Conservation (phyloP, 2,888 invertebrate genomes). For the Thysanoteuthis rhombus region DNA sequence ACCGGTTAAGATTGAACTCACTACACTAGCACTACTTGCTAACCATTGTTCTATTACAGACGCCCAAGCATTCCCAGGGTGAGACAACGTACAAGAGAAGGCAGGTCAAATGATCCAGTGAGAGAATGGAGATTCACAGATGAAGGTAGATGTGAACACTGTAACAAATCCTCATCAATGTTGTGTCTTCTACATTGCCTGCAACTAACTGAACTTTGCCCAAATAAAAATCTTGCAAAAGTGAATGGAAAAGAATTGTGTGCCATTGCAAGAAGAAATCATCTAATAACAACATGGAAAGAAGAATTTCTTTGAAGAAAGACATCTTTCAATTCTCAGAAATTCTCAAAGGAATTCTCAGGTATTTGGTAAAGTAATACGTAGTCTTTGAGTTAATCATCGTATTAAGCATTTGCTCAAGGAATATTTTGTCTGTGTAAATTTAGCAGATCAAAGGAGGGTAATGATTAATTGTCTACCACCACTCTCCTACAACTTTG, state of each 20-base stretch:
- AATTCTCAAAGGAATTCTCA: not conserved
- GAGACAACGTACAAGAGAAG: not conserved
- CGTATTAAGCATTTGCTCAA: too few species aligned
- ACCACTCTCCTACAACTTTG: too few species aligned
- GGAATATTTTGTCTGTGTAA: too few species aligned
- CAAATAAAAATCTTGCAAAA: not conserved
- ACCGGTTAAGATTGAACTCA: not conserved
- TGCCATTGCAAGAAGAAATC: not conserved
- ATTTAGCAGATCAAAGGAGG: too few species aligned
- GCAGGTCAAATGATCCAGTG: not conserved
- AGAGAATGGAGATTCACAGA: not conserved
- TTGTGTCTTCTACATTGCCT: not conserved
- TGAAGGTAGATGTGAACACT: not conserved
- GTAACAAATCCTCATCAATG: not conserved
- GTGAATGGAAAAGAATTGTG: not conserved
- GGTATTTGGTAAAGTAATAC: not conserved
- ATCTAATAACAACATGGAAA: not conserved
- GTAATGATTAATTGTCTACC: too few species aligned
- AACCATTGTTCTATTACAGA: not conserved
- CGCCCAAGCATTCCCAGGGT: not conserved
- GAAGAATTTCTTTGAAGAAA: not conserved
- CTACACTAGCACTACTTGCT: not conserved
- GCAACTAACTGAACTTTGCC: not conserved
- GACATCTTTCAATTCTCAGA: not conserved
- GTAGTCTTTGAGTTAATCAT: not conserved